Conservation (phyloP, 2,888 invertebrate species). For the Synergus japonicus region DNA sequence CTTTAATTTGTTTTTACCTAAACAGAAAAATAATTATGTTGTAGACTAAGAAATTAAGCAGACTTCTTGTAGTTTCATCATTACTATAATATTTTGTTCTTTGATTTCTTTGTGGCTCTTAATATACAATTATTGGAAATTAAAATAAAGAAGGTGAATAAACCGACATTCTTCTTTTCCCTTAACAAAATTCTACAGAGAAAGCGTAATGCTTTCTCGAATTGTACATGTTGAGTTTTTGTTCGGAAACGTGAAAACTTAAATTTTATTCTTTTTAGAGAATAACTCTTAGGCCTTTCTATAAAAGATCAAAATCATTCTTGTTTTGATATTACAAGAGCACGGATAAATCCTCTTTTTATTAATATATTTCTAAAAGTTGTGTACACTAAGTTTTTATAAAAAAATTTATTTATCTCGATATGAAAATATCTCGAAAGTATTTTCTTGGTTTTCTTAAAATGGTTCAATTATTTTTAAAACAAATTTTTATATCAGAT, state of each 20-base stretch:
- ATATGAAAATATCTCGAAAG: too few species aligned
- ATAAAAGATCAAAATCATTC: neutral
- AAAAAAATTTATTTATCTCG: too few species aligned
- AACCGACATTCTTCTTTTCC: neutral
- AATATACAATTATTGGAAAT: neutral
- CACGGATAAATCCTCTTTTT: neutral
- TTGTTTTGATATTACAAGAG: neutral
- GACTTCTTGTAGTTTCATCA: neutral
- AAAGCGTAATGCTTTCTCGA: slow-evolving; percentile 32
- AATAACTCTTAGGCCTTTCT: neutral
- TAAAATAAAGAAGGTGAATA: neutral
- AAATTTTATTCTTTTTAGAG: slow-evolving; percentile 5
- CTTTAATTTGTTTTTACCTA: neutral
- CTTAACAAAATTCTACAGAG: neutral
- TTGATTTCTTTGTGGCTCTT: neutral
- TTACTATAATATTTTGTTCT: slow-evolving; percentile 4
- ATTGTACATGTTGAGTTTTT: slow-evolving; percentile 20
- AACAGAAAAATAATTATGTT: neutral
- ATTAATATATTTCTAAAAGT: neutral
- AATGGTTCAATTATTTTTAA: too few species aligned
- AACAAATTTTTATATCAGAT: too few species aligned
- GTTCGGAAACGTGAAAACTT: neutral
- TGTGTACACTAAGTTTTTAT: neutral
- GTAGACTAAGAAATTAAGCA: neutral
- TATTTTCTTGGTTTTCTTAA: too few species aligned